A percentile compares a stretch with the other conserved stretches of the same genome.
These are phyloP conservation scores for Macquaria australasica DNA, from an alignment of 2,113 vertebrate genomes.

Conservation along the genomic window DNA sequence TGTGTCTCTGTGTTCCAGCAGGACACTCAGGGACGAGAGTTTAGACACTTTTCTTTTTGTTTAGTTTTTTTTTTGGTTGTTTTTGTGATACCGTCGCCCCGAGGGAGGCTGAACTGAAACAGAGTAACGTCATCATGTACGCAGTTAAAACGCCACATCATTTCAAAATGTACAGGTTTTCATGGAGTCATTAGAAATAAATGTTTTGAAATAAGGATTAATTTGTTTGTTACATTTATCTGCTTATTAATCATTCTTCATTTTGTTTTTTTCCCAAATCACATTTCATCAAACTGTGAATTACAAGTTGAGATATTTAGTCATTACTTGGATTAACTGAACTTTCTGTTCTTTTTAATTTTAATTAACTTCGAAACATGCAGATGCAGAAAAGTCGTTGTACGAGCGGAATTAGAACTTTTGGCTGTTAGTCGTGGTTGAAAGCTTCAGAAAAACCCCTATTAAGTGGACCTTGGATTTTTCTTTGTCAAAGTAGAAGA, in stretches of 20 bases:
- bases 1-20: conserved; percentile 5
- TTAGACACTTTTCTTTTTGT: conserved; percentile 6
- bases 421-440: too few species aligned
- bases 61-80: conserved; percentile 5
- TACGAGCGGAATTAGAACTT: neutral
- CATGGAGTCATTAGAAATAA: conserved; percentile 63
- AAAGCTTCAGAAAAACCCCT: too few species aligned
- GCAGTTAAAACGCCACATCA: neutral
- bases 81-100: conserved; percentile 11
- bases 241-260: neutral
- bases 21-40: conserved; percentile 29
- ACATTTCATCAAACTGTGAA: neutral
- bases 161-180: conserved; percentile 53
- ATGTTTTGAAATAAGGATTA: conserved; percentile 51
- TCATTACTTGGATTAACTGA: neutral
- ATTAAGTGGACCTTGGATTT: too few species aligned
- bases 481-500: neutral
- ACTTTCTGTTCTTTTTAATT: neutral
- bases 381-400: neutral
- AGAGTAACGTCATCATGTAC: neutral
- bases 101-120: conserved; percentile 31
- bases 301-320: too few species aligned
- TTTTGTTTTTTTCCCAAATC: neutral
- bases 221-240: conserved; percentile 54
- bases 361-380: too few species aligned